Base-by-base conservation (phyloP, 1,140 invertebrate species). In the Olivierus martensii region DNA sequence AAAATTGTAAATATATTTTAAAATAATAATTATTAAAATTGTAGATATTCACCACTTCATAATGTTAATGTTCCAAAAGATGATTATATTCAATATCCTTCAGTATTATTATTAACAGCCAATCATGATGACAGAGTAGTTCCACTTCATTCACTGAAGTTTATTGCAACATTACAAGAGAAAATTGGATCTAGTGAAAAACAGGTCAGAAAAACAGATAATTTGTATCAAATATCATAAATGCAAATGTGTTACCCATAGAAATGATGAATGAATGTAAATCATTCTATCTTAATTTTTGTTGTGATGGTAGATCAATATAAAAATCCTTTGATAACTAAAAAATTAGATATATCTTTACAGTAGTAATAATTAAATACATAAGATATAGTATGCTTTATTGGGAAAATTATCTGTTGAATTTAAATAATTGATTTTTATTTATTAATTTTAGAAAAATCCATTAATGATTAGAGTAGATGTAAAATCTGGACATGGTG, bases 51-150 rank as follows among this genome's bases (percentile, higher is more conserved):
- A 10, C 95, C 95, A 1, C 71, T 98, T 9, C 94, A 99, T 70
- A 98, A 96, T 67, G 81, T 98, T 6, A 72, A 73, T 43, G 63
- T 79, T 15, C 87, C 87, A 1, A 64, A 73, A 49, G 63, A 60
- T 41, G 55, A 62, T 22, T 44, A 49, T 43, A 51, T 55, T 10
- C 78, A 95, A 71, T 99, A 95, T 75, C 95, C 95, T 22, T 80
- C 92, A 6, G 84, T 81, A 3, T 70, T 99, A 18, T 73, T 98
- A 35, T 67, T 92, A 51, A 98, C 94, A 19, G 95, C 87, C 15
- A 93, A 98, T 75, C 95, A 99, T 69, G 94, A 99, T 73, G 94
- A 98, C 73, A 79, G 94, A 56, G 93, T 97, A 49, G 90, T 94
- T 49, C 92, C 92, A 35, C 76, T 92, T 50, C 94, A 98, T 71